Percentiles rank a stretch among this genome's conserved stretches.
Evolutionary conservation across 2,797 vertebrate genomes (phyloP).

Genomic region (Saxicola maurus): DNA sequence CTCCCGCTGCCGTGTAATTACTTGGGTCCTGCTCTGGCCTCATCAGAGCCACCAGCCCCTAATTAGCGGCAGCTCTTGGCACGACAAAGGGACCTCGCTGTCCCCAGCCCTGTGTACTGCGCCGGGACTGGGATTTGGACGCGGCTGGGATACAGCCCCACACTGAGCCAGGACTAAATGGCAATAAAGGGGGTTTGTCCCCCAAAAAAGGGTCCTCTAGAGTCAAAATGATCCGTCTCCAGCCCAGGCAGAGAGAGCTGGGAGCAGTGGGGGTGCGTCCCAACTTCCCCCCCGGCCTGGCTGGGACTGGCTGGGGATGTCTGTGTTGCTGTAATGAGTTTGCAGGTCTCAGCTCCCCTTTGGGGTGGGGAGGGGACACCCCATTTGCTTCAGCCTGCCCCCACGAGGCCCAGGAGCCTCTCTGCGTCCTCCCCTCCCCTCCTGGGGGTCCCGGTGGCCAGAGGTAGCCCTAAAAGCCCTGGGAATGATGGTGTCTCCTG

Average conservation of each 20-base stretch:
- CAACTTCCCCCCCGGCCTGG: fast-evolving
- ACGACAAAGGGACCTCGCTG: not conserved
- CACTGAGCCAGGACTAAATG: fast-evolving
- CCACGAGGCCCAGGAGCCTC: fast-evolving
- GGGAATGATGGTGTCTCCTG: fast-evolving
- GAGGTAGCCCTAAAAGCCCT: not conserved
- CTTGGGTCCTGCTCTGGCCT: not conserved
- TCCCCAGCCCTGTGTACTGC: not conserved
- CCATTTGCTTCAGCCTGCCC: fast-evolving
- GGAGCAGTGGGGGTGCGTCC: fast-evolving
- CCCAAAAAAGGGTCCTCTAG: fast-evolving
- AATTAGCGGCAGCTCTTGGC: not conserved
- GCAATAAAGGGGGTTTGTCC: not conserved
- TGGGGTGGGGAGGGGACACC: fast-evolving
- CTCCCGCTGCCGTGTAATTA: constrained; percentile 31
- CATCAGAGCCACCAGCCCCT: not conserved
- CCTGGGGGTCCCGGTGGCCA: not conserved
- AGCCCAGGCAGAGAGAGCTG: not conserved
- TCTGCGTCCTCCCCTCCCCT: not conserved
- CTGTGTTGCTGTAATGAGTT: not conserved
- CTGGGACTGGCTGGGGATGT: not conserved
- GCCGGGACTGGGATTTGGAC: not conserved
- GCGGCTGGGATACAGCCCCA: not conserved
- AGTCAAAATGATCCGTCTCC: fast-evolving
- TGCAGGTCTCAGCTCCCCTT: not conserved